Percentiles rank a stretch among this genome's conserved stretches.
These are phyloP conservation scores for Laupala kohalensis DNA, from an alignment of 1,140 invertebrate species.

Conservation along the genomic window DNA sequence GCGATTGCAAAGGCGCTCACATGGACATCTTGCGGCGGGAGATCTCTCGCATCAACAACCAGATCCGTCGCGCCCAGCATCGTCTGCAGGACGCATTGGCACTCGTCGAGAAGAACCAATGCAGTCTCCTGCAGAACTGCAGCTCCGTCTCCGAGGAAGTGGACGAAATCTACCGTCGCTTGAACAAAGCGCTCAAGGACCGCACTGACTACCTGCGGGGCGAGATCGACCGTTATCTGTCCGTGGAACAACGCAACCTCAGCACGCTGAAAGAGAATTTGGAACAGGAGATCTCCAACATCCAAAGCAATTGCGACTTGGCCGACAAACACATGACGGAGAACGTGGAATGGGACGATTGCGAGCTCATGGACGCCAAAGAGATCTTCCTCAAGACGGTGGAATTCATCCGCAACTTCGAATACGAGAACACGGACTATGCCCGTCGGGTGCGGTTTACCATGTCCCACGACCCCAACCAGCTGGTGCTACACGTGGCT, in stretches of 20 bases:
- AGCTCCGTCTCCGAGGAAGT: conserved; percentile 78
- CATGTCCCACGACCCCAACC: conserved; percentile 78
- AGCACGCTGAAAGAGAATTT: conserved; percentile 82
- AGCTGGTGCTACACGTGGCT: conserved; percentile 65
- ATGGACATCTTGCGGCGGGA: conserved; percentile 90
- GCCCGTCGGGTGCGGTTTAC: conserved; percentile 69
- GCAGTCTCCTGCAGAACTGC: conserved; percentile 72
- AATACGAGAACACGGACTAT: conserved; percentile 82
- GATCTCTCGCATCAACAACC: conserved; percentile 85
- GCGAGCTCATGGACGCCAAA: conserved; percentile 82
- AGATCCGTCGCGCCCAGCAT: conserved; percentile 72
- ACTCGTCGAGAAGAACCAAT: conserved; percentile 72
- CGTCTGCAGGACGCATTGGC: conserved; percentile 70
- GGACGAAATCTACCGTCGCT: conserved; percentile 76
- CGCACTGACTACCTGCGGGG: conserved; percentile 74
- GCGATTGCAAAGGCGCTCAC: conserved; percentile 83
- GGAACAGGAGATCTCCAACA: conserved; percentile 83
- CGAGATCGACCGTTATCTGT: conserved; percentile 79
- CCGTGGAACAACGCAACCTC: conserved; percentile 67
- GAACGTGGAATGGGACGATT: conserved; percentile 67
- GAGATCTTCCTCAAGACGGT: conserved; percentile 88
- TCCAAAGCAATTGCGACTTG: conserved; percentile 87
- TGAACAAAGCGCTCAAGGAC: conserved; percentile 83
- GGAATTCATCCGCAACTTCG: conserved; percentile 86
- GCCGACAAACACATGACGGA: conserved; percentile 89